A percentile compares a stretch with the other conserved stretches of the same genome.
Evolutionary conservation across 1,140 invertebrate genomes (phyloP).

Genomic region (Leptinotarsa undecemlineata): DNA sequence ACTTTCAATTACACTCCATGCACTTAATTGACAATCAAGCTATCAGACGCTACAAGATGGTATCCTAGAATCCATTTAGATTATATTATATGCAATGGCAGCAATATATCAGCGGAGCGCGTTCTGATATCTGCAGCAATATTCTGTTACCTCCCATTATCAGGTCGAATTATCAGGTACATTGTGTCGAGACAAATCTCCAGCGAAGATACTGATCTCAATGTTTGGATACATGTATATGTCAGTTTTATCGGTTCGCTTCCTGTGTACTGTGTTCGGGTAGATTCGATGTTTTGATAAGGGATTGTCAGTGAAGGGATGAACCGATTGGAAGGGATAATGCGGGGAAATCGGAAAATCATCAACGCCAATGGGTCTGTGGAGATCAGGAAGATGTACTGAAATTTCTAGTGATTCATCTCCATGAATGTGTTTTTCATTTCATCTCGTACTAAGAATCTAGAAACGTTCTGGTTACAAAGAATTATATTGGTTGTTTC

Average conservation of each 20-base stretch:
- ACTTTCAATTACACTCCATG: background rate
- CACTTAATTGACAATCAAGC: slow-evolving; percentile 3
- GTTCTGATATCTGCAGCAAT: background rate
- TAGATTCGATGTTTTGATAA: no score
- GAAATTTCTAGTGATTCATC: no score
- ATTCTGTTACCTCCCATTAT: background rate
- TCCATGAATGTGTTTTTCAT: no score
- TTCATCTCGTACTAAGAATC: no score
- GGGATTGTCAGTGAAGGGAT: no score
- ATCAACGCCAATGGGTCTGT: no score
- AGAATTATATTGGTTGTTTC: no score
- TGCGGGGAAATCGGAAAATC: no score
- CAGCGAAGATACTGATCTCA: background rate
- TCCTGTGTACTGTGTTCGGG: no score
- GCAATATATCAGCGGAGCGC: background rate
- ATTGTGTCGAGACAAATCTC: slow-evolving; percentile 1
- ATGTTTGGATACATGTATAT: background rate
- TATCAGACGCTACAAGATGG: background rate
- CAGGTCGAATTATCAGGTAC: slow-evolving; percentile 1
- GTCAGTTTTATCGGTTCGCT: background rate
- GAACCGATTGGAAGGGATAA: no score
- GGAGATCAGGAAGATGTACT: no score
- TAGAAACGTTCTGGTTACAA: no score
- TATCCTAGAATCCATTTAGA: slow-evolving; percentile 2
- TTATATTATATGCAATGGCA: slow-evolving; percentile 6